phyloP scores from a whole-genome alignment of 2,797 vertebrate genomes.

The Anguilla marmorata region DNA sequence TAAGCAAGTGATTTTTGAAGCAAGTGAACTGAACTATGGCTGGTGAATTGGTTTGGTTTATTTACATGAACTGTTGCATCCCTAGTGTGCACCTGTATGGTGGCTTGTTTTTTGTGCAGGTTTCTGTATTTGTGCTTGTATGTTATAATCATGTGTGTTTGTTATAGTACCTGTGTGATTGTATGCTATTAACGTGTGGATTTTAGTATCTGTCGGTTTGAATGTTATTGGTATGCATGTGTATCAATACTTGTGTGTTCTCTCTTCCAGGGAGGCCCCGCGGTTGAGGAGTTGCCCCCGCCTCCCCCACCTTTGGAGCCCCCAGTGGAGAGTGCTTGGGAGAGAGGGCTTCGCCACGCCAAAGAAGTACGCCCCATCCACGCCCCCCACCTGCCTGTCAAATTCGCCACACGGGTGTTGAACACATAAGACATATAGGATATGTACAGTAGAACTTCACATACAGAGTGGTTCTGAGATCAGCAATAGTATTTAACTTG shows the following conservation, averaged over 20 bases:
- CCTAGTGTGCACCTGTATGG: neutral
- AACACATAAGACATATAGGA: neutral
- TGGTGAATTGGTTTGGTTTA: too few species aligned
- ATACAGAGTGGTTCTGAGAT: neutral
- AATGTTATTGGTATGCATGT: too few species aligned
- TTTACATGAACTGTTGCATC: too few species aligned
- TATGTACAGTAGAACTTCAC: neutral
- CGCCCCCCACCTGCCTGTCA: neutral
- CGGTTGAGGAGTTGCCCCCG: conserved; percentile 89
- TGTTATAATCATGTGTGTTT: too few species aligned
- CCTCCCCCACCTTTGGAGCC: conserved; percentile 90
- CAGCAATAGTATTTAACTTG: neutral
- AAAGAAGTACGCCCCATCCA: conserved; percentile 81
- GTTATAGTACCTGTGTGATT: neutral
- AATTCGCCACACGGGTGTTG: neutral
- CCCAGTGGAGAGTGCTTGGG: conserved; percentile 96
- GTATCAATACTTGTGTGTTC: neutral
- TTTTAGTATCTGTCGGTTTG: too few species aligned
- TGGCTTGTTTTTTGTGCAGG: neutral
- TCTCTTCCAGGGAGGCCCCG: conserved; percentile 68
- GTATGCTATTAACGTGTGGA: too few species aligned
- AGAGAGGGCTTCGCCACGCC: conserved; percentile 92
- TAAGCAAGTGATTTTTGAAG: too few species aligned
- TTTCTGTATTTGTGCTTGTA: neutral
- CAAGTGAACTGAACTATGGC: too few species aligned